phyloP scores from a whole-genome alignment of 1,140 invertebrate genomes.

The Rhizoglyphus robini region DNA sequence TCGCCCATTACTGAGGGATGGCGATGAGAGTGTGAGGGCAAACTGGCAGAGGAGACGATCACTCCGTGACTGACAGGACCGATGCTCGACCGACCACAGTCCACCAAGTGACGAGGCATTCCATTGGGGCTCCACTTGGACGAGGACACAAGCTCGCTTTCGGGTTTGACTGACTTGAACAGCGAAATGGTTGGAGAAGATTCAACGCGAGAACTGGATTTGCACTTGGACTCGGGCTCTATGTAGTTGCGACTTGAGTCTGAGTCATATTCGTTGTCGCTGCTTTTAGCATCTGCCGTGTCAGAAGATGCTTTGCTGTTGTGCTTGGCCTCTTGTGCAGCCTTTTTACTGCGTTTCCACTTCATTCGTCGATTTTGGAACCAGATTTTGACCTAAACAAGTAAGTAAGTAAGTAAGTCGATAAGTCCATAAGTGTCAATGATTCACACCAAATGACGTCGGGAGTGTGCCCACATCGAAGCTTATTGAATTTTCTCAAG shows the following conservation, averaged over 20 bases:
- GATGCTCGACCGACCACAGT: neutral
- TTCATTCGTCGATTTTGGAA: conserved; percentile 91
- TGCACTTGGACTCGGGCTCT: neutral
- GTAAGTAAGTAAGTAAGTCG: conserved; percentile 1
- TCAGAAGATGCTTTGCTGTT: conserved; percentile 46
- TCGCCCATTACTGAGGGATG: neutral
- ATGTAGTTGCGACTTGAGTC: neutral
- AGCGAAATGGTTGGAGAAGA: neutral
- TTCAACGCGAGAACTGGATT: neutral
- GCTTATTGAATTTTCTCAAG: neutral
- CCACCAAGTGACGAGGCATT: neutral
- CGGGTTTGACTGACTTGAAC: neutral
- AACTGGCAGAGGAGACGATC: neutral
- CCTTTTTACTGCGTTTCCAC: conserved; percentile 87
- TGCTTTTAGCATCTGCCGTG: neutral
- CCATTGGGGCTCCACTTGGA: neutral
- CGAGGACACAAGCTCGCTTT: neutral
- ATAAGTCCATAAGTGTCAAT: neutral
- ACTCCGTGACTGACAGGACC: neutral
- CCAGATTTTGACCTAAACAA: conserved; percentile 77
- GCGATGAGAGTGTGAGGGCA: neutral
- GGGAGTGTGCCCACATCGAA: neutral
- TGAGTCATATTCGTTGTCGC: neutral
- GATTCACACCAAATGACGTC: neutral
- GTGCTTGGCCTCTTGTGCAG: conserved; percentile 29